A percentile compares a stretch with the other conserved stretches of the same genome.
Conservation (phyloP, 2,888 invertebrate genomes). For the Aspidiotus rigidus region DNA sequence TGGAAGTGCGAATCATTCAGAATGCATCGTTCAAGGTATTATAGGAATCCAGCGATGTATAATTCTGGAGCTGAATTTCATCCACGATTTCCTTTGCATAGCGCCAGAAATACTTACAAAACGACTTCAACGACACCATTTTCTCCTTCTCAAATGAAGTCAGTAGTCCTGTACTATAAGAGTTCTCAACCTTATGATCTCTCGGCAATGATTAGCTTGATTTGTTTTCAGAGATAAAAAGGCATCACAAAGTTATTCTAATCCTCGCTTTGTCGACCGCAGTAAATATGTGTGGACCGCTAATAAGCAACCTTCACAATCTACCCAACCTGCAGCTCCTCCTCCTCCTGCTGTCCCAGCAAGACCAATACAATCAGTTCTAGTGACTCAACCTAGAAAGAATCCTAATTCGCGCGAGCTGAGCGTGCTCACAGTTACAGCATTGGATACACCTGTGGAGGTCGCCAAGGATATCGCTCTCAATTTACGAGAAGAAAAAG, state of each 20-base stretch:
- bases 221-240: conserved; percentile 5
- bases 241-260: not conserved
- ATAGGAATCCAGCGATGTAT: conserved; percentile 25
- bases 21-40: conserved; percentile 27
- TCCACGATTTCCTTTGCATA: not conserved
- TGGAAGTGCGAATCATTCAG: not conserved
- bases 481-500: conserved; percentile 24
- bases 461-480: conserved; percentile 23
- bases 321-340: not conserved
- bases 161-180: not conserved
- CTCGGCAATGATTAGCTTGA: not conserved
- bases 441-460: conserved; percentile 3
- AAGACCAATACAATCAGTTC: conserved; percentile 3
- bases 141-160: conserved; percentile 19
- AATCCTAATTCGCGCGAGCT: conserved; percentile 11
- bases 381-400: not conserved
- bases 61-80: conserved; percentile 10
- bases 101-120: conserved; percentile 24
- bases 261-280: conserved; percentile 19
- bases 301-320: conserved; percentile 17
- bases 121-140: conserved; percentile 17
- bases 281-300: conserved; percentile 31
- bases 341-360: not conserved
- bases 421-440: not conserved
- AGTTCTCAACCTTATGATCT: not conserved